Percentiles rank a stretch among this genome's conserved stretches.
Conservation (phyloP, 2,888 invertebrate species). For the Polyploca ridens region DNA sequence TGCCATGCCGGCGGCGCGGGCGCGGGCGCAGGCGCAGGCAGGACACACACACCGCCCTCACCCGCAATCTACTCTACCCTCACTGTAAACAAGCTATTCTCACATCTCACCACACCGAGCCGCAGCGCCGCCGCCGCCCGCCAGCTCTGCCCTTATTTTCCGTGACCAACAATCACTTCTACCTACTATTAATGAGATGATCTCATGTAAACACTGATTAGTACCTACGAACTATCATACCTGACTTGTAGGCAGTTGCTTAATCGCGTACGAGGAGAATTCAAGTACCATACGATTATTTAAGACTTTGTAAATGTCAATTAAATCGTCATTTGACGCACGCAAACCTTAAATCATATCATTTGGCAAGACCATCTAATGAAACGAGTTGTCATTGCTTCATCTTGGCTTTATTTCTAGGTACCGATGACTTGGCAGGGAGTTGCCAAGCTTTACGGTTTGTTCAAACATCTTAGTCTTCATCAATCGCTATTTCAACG, state of each 20-base stretch:
- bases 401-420: not conserved
- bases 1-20: conserved; percentile 48
- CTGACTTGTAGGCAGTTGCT: not conserved
- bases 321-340: not conserved
- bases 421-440: no score
- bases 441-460: no score
- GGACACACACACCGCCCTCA: conserved; percentile 67
- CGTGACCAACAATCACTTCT: conserved; percentile 34
- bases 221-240: not conserved
- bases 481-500: not conserved
- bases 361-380: not conserved
- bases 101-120: conserved; percentile 54
- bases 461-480: not conserved
- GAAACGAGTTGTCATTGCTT: not conserved
- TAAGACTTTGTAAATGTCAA: not conserved
- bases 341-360: not conserved
- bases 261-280: not conserved
- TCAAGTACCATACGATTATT: not conserved
- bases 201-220: conserved; percentile 16
- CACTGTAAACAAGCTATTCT: conserved; percentile 77
- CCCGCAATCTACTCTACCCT: conserved; percentile 56
- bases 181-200: conserved; percentile 31
- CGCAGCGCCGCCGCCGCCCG: conserved; percentile 42
- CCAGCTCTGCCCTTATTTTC: conserved; percentile 14
- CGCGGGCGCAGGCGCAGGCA: conserved; percentile 39